Conservation (phyloP, 2,888 invertebrate species). For the Habroteleia sp. region DNA sequence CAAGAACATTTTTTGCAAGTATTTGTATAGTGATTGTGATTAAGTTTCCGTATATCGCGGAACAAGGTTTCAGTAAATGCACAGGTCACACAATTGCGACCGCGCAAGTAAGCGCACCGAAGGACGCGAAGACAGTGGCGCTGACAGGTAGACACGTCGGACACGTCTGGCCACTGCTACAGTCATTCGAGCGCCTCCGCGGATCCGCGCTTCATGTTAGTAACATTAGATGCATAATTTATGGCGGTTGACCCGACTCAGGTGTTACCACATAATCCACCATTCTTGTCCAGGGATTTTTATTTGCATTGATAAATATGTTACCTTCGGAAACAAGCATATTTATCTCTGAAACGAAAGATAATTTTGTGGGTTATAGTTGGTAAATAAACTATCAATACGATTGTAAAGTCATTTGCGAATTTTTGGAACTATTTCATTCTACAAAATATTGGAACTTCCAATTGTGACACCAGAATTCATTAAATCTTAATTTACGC, state of each 20-base stretch:
- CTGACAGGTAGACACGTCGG: constrained; percentile 75
- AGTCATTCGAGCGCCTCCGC: constrained; percentile 67
- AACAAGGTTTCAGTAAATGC: constrained; percentile 17
- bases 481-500: too few relatives aligned
- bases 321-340: neutral
- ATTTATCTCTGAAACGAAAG: constrained; percentile 17
- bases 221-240: constrained; percentile 80
- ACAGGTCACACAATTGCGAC: constrained; percentile 15
- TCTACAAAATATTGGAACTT: too few relatives aligned
- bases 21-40: neutral
- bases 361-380: too few relatives aligned
- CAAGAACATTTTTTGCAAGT: too few relatives aligned
- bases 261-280: constrained; percentile 33
- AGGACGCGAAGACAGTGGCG: constrained; percentile 66
- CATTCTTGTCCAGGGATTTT: constrained; percentile 21
- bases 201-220: constrained; percentile 76
- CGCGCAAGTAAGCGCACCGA: constrained; percentile 64
- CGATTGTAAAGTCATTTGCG: too few relatives aligned
- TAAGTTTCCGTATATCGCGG: constrained; percentile 22
- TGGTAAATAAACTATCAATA: too few relatives aligned
- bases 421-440: too few relatives aligned
- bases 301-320: neutral
- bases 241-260: constrained; percentile 60
- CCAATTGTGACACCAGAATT: too few relatives aligned
- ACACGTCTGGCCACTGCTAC: constrained; percentile 48